These are phyloP conservation scores for Lepidotrigona ventralis DNA, from an alignment of 1,140 invertebrate genomes.

Conservation along the genomic window DNA sequence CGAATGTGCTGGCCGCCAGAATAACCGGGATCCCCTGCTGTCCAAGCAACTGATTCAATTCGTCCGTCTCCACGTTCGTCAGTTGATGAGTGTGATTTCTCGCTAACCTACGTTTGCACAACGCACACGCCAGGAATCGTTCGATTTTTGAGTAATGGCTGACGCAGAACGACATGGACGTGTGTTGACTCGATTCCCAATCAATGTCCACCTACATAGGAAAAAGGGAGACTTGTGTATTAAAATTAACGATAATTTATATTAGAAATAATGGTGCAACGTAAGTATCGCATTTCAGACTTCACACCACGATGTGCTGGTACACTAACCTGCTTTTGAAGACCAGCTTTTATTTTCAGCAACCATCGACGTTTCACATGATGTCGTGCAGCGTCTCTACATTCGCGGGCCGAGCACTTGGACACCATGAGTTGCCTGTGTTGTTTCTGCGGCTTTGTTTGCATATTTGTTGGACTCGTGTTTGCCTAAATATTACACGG, in stretches of 20 bases:
- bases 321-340: constrained; percentile 84
- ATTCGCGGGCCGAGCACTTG: constrained; percentile 78
- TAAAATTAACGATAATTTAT: not conserved
- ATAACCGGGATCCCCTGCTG: constrained; percentile 86
- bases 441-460: constrained; percentile 75
- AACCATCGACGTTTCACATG: constrained; percentile 89
- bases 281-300: not conserved
- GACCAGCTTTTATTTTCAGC: constrained; percentile 85
- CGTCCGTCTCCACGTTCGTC: constrained; percentile 82
- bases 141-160: constrained; percentile 82
- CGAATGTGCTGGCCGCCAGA: constrained; percentile 80
- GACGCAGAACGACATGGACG: constrained; percentile 79
- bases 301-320: not conserved
- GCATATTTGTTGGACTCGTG: constrained; percentile 76
- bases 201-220: constrained; percentile 74
- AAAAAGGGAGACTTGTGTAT: no score
- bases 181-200: constrained; percentile 78
- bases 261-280: not conserved
- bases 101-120: constrained; percentile 87
- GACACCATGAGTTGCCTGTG: constrained; percentile 76
- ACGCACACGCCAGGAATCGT: constrained; percentile 86
- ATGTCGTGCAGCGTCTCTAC: constrained; percentile 84
- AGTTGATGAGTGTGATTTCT: constrained; percentile 86
- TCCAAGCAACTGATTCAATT: constrained; percentile 84
- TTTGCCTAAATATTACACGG: constrained; percentile 67